Base-by-base conservation (phyloP, 2,888 invertebrate species). In the Muschampia plurimacula region DNA sequence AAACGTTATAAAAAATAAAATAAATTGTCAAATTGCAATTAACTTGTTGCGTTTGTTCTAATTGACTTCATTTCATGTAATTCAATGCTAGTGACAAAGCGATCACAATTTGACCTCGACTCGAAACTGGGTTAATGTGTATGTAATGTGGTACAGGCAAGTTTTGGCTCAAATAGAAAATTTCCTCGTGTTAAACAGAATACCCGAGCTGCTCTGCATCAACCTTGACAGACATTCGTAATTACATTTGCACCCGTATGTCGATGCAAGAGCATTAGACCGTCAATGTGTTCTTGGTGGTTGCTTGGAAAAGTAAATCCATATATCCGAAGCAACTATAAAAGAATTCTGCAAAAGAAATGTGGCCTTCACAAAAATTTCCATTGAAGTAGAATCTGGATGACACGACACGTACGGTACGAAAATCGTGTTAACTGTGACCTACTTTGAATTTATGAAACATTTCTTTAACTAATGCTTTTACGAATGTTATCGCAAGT, bases 61-160 rank as follows among this genome's bases (percentile, higher is more conserved):
- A 71, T 66, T 66, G 71, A 66, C 46, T 71, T 65, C 13, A 36
- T 49, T 59, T 12, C 63, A 63, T 67, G 55, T 81, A 76, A 76
- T 77, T 80, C 77, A 83, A 83, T 84, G 67, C 80, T 81, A 82
- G 81, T 86, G 85, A 85, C 86, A 82, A 79, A 84, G 82, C 86
- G 82, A 84, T 86, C 84, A 72, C 67, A 82, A 76, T 80, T 77
- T 80, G 87, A 82, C 89, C 89, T 89, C 86, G 84, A 82, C 85
- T 84, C 82, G 72, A 85, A 92, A 91, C 86, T 92, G 83, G 91
- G 91, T 90, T 92, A 92, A 93, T 90, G 89, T 86, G 83, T 86
- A 82, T 83, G 80, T 84, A 82, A 92, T 90, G 88, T 89, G 82
- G 89, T 84, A 83, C 89, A 86, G 78, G 83, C 79, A 81, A 85